Conservation (phyloP, 2,888 invertebrate genomes). For the Asteroscopus sphinx region DNA sequence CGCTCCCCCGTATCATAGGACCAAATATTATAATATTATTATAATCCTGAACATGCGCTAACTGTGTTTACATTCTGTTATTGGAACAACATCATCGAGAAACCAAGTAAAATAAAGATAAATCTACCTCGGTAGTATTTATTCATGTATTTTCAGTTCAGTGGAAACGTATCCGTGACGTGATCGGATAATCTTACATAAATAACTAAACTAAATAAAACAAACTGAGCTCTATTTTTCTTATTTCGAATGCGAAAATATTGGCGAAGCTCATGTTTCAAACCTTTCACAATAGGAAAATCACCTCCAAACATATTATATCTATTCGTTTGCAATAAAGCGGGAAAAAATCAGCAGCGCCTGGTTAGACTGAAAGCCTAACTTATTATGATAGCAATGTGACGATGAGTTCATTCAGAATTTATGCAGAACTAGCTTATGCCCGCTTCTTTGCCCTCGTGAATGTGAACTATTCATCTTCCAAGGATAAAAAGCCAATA, state of each 20-base stretch:
- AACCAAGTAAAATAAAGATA: not conserved
- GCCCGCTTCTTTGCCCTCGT: too few species aligned
- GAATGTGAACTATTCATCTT: too few species aligned
- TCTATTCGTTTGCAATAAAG: slow-evolving; percentile 28
- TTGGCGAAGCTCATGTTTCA: slow-evolving; percentile 43
- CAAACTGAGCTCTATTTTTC: slow-evolving; percentile 31
- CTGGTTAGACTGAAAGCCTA: slow-evolving; percentile 10
- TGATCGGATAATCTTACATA: slow-evolving; percentile 25
- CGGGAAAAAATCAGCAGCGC: slow-evolving; percentile 19
- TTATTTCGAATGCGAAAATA: slow-evolving; percentile 36
- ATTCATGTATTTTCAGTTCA: not conserved
- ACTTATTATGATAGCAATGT: too few species aligned
- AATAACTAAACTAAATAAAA: slow-evolving; percentile 43
- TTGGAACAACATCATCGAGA: not conserved
- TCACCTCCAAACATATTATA: slow-evolving; percentile 38
- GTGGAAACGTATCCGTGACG: slow-evolving; percentile 11
- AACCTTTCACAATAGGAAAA: slow-evolving; percentile 35
- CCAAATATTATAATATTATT: too few species aligned
- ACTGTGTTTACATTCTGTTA: too few species aligned
- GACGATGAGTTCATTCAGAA: too few species aligned
- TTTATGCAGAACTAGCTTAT: too few species aligned
- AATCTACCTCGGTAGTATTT: too few species aligned
- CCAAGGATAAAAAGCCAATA: too few species aligned
- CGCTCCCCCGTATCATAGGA: too few species aligned
- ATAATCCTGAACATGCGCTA: too few species aligned